Evolutionary conservation across 2,797 vertebrate species (phyloP).

Genomic region (Adelosebastes latens): DNA sequence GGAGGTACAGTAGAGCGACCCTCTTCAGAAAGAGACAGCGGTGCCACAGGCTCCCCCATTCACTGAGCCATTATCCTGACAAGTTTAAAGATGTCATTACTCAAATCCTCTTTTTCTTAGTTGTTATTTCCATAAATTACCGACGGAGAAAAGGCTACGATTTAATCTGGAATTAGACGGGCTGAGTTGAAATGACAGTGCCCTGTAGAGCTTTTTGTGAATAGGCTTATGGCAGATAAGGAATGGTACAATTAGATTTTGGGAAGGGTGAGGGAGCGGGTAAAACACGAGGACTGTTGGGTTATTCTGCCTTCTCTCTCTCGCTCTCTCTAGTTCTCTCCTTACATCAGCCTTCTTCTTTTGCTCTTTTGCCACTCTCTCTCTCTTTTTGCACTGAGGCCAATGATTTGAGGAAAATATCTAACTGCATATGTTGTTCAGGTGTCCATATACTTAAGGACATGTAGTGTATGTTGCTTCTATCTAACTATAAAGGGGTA

Average conservation of each 20-base stretch:
- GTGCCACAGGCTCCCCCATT: constrained; percentile 72
- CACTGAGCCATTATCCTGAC: constrained; percentile 77
- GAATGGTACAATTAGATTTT: constrained; percentile 79
- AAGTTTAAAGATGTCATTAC: constrained; percentile 85
- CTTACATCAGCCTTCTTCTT: background rate
- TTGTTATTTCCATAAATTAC: constrained; percentile 86
- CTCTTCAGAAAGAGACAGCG: constrained; percentile 65
- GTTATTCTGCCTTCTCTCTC: constrained; percentile 37
- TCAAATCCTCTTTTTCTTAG: constrained; percentile 85
- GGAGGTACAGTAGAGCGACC: constrained; percentile 60
- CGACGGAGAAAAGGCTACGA: constrained; percentile 77
- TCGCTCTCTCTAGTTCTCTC: background rate
- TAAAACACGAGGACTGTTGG: constrained; percentile 50
- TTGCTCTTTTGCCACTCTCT: background rate
- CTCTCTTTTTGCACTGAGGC: background rate
- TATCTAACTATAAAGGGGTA: too few species aligned
- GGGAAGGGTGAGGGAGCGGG: constrained; percentile 57
- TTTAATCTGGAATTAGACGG: constrained; percentile 81
- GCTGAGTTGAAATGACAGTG: constrained; percentile 79
- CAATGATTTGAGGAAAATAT: background rate
- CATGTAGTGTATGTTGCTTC: too few species aligned
- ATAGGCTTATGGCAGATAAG: constrained; percentile 81
- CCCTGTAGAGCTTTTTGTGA: constrained; percentile 81
- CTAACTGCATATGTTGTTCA: background rate
- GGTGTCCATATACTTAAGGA: background rate